These are phyloP conservation scores for Dromococcyx pavoninus DNA, from an alignment of 2,797 vertebrate genomes.

Conservation along the genomic window DNA sequence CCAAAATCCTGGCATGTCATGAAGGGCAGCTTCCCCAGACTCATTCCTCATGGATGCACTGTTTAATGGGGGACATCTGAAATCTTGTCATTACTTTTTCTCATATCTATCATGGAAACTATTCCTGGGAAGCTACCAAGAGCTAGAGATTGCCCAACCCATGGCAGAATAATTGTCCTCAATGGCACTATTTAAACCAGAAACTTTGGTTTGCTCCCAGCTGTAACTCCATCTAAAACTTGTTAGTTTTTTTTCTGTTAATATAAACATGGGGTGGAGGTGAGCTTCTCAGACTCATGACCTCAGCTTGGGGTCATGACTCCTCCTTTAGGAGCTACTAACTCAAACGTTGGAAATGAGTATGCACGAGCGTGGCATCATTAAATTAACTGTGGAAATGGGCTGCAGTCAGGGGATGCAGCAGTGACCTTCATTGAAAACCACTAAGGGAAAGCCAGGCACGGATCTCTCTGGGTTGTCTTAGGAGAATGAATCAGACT, in stretches of 20 bases:
- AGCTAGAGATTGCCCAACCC: neutral
- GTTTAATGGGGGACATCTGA: neutral
- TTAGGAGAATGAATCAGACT: conserved; percentile 12
- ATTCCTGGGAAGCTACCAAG: neutral
- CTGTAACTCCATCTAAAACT: neutral
- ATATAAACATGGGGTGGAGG: neutral
- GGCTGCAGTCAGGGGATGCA: neutral
- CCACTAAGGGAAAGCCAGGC: conserved; percentile 6
- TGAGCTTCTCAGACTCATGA: neutral
- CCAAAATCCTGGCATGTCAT: neutral
- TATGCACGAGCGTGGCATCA: neutral
- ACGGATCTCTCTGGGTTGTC: neutral
- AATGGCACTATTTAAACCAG: neutral
- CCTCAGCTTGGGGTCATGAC: neutral
- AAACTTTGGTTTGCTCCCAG: neutral
- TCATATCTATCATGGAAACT: neutral
- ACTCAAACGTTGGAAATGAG: neutral
- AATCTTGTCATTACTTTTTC: neutral
- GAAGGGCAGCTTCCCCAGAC: neutral
- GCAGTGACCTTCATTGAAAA: neutral
- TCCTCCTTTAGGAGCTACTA: neutral
- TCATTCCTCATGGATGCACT: rapidly evolving
- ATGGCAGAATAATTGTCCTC: neutral
- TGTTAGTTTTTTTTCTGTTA: neutral
- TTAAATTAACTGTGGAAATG: neutral